phyloP scores from a whole-genome alignment of 2,797 vertebrate genomes.

The Ctenosaura bakeri region DNA sequence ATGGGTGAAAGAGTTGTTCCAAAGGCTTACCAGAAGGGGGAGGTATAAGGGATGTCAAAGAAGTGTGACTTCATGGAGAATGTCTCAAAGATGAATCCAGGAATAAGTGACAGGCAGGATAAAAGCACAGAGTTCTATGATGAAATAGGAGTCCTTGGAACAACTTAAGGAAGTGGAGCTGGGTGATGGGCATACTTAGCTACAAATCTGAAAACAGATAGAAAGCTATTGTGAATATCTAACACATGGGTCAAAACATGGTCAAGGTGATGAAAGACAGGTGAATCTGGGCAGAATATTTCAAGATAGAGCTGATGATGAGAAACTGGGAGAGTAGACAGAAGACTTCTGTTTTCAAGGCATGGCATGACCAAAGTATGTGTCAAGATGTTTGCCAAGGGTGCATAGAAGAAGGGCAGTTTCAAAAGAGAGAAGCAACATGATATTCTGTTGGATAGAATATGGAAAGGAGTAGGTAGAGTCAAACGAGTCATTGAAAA shows the following conservation, averaged over 20 bases:
- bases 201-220: neutral
- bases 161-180: no score
- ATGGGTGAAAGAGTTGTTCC: neutral
- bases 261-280: neutral
- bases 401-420: neutral
- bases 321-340: neutral
- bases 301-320: neutral
- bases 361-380: neutral
- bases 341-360: neutral
- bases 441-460: neutral
- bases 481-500: neutral
- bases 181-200: no score
- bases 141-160: no score
- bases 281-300: neutral
- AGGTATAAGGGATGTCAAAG: no score
- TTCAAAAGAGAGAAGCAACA: neutral
- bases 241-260: neutral
- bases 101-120: no score
- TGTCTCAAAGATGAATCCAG: no score
- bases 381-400: neutral
- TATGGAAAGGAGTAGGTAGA: neutral
- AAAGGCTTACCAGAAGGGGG: neutral
- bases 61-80: no score
- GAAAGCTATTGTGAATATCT: neutral
- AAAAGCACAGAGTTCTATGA: no score